Conservation (phyloP, 2,113 vertebrate species). For the Melanerpes aurifrons region DNA sequence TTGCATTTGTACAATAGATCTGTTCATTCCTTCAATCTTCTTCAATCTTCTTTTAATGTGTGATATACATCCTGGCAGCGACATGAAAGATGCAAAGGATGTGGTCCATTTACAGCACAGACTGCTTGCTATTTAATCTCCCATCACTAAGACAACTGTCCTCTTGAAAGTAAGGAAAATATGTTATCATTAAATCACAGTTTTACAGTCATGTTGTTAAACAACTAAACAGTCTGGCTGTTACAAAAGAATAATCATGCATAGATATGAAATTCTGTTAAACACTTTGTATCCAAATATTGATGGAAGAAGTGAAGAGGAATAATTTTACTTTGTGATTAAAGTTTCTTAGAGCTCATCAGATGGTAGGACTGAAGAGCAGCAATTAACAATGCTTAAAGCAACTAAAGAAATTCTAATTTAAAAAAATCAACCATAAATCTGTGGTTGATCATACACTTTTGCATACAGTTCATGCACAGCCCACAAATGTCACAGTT, state of each 20-base stretch:
- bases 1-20: background rate
- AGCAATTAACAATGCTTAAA: background rate
- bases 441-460: background rate
- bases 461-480: background rate
- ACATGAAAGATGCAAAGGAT: background rate
- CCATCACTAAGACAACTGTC: background rate
- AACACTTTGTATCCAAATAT: constrained; percentile 19
- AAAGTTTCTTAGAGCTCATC: background rate
- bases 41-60: background rate
- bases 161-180: constrained; percentile 14
- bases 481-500: background rate
- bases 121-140: constrained; percentile 1
- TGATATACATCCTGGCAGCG: background rate
- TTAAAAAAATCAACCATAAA: background rate
- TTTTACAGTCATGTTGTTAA: constrained; percentile 26
- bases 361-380: background rate
- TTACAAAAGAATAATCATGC: background rate
- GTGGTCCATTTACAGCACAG: background rate
- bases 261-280: background rate
- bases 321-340: background rate
- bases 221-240: constrained; percentile 31
- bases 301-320: background rate
- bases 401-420: background rate
- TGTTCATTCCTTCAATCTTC: background rate
- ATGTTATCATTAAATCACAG: constrained; percentile 1